A percentile compares a stretch with the other conserved stretches of the same genome.
phyloP scores from a whole-genome alignment of 1,140 invertebrate species.

The Drosophila repletoides region DNA sequence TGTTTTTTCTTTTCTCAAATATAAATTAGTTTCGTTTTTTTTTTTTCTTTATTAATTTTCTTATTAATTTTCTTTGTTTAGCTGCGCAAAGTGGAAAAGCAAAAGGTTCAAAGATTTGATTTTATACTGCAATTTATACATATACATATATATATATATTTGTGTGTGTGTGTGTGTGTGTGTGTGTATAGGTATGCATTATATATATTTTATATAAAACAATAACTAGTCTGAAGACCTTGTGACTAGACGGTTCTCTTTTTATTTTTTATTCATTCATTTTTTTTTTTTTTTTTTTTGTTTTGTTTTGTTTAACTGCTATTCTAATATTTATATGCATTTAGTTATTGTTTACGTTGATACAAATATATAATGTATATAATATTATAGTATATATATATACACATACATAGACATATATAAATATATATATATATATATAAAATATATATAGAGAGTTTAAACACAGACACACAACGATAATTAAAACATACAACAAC shows the following conservation, averaged over 20 bases:
- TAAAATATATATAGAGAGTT: slow-evolving; percentile 30
- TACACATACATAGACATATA: neutral
- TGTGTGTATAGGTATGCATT: slow-evolving; percentile 11
- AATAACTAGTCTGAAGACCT: slow-evolving; percentile 81
- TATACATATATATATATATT: slow-evolving; percentile 49
- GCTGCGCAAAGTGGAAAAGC: slow-evolving; percentile 51
- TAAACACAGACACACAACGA: slow-evolving; percentile 58
- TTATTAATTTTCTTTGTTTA: slow-evolving; percentile 36
- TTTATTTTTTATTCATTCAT: slow-evolving; percentile 45
- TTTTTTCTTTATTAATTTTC: slow-evolving; percentile 1
- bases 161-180: slow-evolving; percentile 19
- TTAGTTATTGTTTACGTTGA: slow-evolving; percentile 29
- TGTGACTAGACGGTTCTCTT: slow-evolving; percentile 78
- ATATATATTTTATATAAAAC: slow-evolving; percentile 67
- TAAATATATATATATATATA: neutral
- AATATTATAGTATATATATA: slow-evolving; percentile 6
- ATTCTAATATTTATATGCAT: slow-evolving; percentile 47
- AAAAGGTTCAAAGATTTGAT: slow-evolving; percentile 43
- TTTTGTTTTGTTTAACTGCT: slow-evolving; percentile 41
- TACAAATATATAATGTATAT: slow-evolving; percentile 8
- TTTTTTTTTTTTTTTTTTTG: slow-evolving; percentile 45
- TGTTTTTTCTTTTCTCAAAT: slow-evolving; percentile 18
- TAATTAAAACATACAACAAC: slow-evolving; percentile 70
- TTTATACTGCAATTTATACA: slow-evolving; percentile 35
- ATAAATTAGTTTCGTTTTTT: slow-evolving; percentile 44